Conservation (phyloP, 2,888 invertebrate species). For the Craniophora ligustri region DNA sequence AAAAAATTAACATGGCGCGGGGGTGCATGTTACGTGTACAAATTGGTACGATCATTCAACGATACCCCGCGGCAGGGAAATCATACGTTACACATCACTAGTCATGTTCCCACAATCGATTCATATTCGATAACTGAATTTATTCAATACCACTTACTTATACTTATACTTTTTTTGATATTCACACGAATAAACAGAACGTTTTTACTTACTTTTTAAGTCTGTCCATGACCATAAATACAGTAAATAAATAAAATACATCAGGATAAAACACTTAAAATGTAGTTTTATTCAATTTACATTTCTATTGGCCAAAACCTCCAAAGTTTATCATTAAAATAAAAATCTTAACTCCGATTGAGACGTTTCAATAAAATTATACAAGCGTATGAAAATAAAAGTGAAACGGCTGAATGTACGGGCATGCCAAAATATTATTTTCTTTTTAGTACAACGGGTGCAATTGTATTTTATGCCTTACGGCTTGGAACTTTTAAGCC, state of each 20-base stretch:
- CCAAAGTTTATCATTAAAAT: conserved; percentile 47
- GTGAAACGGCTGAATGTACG: conserved; percentile 52
- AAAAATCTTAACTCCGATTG: conserved; percentile 57
- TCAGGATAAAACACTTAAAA: too few relatives aligned
- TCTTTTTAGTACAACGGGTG: conserved; percentile 37
- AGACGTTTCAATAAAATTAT: conserved; percentile 74
- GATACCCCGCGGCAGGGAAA: conserved; percentile 53
- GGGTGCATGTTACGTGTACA: conserved; percentile 76
- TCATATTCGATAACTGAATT: conserved; percentile 35
- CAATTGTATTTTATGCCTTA: conserved; percentile 54
- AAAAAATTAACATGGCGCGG: conserved; percentile 79
- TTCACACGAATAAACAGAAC: too few relatives aligned
- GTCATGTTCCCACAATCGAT: conserved; percentile 28
- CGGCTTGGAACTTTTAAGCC: conserved; percentile 35
- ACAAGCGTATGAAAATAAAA: conserved; percentile 76
- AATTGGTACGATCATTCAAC: conserved; percentile 79
- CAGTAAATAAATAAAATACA: too few relatives aligned
- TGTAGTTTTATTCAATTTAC: conserved; percentile 21
- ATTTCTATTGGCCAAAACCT: conserved; percentile 31
- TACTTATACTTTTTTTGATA: too few relatives aligned
- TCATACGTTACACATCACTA: conserved; percentile 58
- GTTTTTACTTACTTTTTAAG: too few relatives aligned
- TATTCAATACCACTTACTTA: too few relatives aligned
- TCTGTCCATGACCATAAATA: too few relatives aligned
- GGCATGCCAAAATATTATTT: conserved; percentile 36